phyloP scores from a whole-genome alignment of 2,113 vertebrate species.

The Fukomys damarensis region DNA sequence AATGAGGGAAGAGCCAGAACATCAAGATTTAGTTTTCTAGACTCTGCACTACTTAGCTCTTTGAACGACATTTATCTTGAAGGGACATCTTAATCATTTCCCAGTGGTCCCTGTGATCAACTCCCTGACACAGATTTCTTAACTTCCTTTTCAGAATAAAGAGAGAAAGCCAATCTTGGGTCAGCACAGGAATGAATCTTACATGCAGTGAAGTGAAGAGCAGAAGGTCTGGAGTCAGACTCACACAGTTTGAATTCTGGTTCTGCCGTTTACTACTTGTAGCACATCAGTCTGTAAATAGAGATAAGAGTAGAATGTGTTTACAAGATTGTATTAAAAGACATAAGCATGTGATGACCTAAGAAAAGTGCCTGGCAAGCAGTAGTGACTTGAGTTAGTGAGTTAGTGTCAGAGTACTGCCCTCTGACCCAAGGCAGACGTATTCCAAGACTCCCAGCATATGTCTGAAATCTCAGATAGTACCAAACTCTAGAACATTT shows the following conservation, averaged over 20 bases:
- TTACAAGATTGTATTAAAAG: neutral
- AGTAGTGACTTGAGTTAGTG: neutral
- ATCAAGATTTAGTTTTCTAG: neutral
- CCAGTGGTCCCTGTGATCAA: neutral
- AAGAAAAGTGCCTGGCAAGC: neutral
- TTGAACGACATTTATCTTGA: neutral
- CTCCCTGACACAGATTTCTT: neutral
- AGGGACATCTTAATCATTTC: neutral
- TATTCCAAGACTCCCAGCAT: neutral
- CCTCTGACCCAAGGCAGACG: neutral
- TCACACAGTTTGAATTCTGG: neutral
- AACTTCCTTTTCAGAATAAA: neutral
- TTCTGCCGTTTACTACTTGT: neutral
- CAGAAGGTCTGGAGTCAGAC: neutral
- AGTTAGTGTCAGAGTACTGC: neutral
- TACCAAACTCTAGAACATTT: neutral
- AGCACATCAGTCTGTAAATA: neutral
- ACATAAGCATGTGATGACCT: rapidly evolving
- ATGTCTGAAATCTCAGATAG: neutral
- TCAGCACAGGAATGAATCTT: neutral
- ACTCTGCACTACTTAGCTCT: neutral
- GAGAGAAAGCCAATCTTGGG: neutral
- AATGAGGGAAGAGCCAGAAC: neutral
- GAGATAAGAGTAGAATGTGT: no score
- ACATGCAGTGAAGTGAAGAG: neutral